Base-by-base conservation (phyloP, 2,888 invertebrate genomes). In the Teleogryllus oceanicus region DNA sequence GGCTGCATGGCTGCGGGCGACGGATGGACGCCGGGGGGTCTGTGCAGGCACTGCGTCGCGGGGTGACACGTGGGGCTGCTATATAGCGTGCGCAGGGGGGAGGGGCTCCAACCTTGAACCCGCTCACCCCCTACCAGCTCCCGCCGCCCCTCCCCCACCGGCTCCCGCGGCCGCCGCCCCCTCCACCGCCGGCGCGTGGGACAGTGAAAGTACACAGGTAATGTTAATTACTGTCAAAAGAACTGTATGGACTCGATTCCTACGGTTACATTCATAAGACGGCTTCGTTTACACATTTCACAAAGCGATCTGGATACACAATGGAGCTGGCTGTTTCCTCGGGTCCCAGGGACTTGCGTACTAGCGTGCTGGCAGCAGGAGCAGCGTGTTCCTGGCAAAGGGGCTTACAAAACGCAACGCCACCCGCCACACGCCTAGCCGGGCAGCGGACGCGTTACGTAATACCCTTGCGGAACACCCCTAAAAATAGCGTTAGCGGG, bases 181-280 rank as follows among this genome's bases (percentile, higher is more conserved):
- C 49, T 49, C 79, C 37, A 18, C 77, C 50, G 24, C 18, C 49
- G 49, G 76, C 78, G 77, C 81, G 81, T 81, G 81, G 50, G 81
- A 81, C 79, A 81, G 81, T 79, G 81, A 81, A 81, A 81, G 81
- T 81, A 77, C 77, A 62, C 74, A 79, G 37, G 37, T 37, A 62
- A 62, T 62, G 62, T 62, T 75, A 50, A 76, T 76, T 18, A 76
- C 50, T 75, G 50, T 75, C 62, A 76, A 76, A 37, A 74, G 80
- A 78, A 78, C 80, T 80, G 75, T 80, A 80, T 80, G 80, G 80
- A 75, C 75, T 77, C 78, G 62, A 77, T 74, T 79, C 77, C 62
- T 79, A 77, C 78, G 78, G 62, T 62, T 62, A 62, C 62, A 62
- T 62, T 62, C 62, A 62, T 62, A 62, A 62, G 62, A 13, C 62